Evolutionary conservation across 1,140 invertebrate genomes (phyloP).

Genomic region (Heliconius himera): DNA sequence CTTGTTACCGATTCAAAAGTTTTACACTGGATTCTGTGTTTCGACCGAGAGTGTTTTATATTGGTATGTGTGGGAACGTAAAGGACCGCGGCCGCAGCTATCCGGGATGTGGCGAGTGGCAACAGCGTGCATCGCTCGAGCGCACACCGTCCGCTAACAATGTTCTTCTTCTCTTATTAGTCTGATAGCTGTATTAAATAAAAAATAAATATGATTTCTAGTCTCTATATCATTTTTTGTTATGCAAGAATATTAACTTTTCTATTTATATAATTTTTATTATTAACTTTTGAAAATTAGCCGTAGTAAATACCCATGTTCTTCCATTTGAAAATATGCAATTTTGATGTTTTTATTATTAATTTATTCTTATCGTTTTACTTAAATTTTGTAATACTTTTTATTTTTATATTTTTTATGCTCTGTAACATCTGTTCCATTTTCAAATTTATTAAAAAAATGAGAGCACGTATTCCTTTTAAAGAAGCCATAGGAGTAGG

Average conservation of each 20-base stretch:
- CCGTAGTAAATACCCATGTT: neutral
- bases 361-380: neutral
- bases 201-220: neutral
- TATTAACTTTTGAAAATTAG: neutral
- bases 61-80: constrained; percentile 15
- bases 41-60: neutral
- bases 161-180: constrained; percentile 11
- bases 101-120: constrained; percentile 13
- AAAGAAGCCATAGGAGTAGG: constrained; percentile 46
- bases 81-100: neutral
- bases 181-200: neutral
- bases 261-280: neutral
- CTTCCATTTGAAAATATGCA: neutral
- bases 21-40: neutral
- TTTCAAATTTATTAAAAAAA: neutral
- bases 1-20: constrained; percentile 6
- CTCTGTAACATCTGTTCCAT: neutral
- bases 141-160: constrained; percentile 2
- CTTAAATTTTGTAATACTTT: neutral
- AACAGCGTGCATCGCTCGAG: constrained; percentile 12
- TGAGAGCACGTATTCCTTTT: constrained; percentile 34
- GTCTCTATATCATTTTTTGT: neutral
- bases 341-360: neutral
- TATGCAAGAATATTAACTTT: neutral
- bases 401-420: neutral